A percentile compares a stretch with the other conserved stretches of the same genome.
Conservation (phyloP, 2,888 invertebrate species). For the Eupithecia subfuscata region DNA sequence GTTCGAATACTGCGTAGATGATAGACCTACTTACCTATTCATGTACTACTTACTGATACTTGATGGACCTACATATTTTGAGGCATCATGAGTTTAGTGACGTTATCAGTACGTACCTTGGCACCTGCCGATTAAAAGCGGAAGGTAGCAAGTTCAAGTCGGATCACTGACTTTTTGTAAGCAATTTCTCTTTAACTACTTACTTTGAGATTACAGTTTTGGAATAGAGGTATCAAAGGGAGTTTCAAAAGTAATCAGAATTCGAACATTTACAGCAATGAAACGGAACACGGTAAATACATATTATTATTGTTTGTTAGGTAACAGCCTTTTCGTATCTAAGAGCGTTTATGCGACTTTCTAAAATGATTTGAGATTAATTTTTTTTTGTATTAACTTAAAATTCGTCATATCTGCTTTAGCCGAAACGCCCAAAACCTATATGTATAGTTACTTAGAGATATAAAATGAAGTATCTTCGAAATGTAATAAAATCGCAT, state of each 20-base stretch:
- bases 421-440: slow-evolving; percentile 5
- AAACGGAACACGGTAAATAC: slow-evolving; percentile 29
- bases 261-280: slow-evolving; percentile 22
- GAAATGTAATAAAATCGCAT: neutral
- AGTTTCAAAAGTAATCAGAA: slow-evolving; percentile 4
- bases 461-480: slow-evolving; percentile 13
- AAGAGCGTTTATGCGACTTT: slow-evolving; percentile 14
- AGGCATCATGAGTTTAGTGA: too few relatives aligned
- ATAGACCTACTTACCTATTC: neutral
- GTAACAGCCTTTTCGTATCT: slow-evolving; percentile 9
- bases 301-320: slow-evolving; percentile 18
- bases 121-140: neutral
- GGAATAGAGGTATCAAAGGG: neutral
- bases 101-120: neutral
- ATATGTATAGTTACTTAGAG: slow-evolving; percentile 9
- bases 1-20: neutral
- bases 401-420: neutral
- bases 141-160: neutral
- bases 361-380: neutral
- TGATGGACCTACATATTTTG: too few relatives aligned
- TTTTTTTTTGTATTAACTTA: neutral
- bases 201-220: neutral
- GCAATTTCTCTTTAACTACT: neutral
- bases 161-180: neutral
- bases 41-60: too few relatives aligned